These are phyloP conservation scores for Cepphus grylle DNA, from an alignment of 2,113 vertebrate genomes.

Conservation along the genomic window DNA sequence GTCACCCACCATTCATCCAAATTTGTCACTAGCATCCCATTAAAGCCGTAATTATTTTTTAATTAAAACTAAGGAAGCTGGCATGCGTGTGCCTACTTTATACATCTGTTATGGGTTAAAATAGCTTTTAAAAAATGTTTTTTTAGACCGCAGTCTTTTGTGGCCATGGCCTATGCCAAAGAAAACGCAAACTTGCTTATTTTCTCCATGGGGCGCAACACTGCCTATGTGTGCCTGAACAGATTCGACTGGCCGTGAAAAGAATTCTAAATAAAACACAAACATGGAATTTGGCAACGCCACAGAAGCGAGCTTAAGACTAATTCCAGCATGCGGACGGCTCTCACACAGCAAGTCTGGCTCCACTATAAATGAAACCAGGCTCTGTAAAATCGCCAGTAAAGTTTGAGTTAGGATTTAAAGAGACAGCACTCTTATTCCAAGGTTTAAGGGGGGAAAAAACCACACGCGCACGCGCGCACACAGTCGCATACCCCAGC, in stretches of 20 bases:
- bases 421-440: constrained; percentile 75
- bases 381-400: constrained; percentile 87
- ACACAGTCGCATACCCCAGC: not conserved
- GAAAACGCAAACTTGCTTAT: constrained; percentile 85
- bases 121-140: constrained; percentile 83
- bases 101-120: constrained; percentile 88
- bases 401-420: constrained; percentile 83
- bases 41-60: constrained; percentile 85
- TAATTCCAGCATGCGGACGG: constrained; percentile 85
- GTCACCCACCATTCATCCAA: constrained; percentile 83
- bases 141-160: constrained; percentile 82
- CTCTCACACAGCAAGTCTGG: constrained; percentile 87
- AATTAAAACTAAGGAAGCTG: constrained; percentile 86
- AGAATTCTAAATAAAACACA: constrained; percentile 89
- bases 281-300: constrained; percentile 86
- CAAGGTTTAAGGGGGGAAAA: not conserved
- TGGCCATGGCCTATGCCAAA: constrained; percentile 82
- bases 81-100: constrained; percentile 79
- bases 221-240: constrained; percentile 82
- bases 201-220: constrained; percentile 82
- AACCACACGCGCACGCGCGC: not conserved
- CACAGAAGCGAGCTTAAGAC: constrained; percentile 86
- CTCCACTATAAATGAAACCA: constrained; percentile 94
- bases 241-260: constrained; percentile 86
- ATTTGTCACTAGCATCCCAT: constrained; percentile 84